Conservation (phyloP, 2,888 invertebrate species). For the Amphipoea lucens region DNA sequence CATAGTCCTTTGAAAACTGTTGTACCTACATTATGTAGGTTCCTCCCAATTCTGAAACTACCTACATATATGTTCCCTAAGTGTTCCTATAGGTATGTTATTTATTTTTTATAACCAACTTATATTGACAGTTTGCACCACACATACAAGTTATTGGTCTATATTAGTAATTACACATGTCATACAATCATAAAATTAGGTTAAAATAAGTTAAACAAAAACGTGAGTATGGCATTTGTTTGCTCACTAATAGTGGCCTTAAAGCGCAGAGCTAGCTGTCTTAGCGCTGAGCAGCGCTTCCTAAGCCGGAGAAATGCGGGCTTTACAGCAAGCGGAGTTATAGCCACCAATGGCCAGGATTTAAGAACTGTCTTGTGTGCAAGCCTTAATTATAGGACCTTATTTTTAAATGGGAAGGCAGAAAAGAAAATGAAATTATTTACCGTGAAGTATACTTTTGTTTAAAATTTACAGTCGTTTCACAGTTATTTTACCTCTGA, state of each 20-base stretch:
- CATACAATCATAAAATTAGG: too few species aligned
- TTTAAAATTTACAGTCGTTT: not conserved
- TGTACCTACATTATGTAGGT: not conserved
- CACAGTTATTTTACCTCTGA: not conserved
- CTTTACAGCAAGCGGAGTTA: slow-evolving; percentile 44
- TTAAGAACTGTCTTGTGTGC: slow-evolving; percentile 30
- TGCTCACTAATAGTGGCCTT: slow-evolving; percentile 8
- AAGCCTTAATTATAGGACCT: slow-evolving; percentile 9
- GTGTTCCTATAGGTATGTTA: not conserved
- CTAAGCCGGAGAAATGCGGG: slow-evolving; percentile 51
- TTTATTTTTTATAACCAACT: too few species aligned
- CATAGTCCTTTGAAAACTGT: not conserved
- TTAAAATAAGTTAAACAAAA: slow-evolving; percentile 9
- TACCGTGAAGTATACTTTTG: not conserved
- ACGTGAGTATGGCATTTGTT: slow-evolving; percentile 6
- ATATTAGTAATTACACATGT: too few species aligned
- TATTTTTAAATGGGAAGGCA: not conserved
- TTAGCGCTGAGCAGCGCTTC: slow-evolving; percentile 26
- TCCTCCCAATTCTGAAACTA: not conserved
- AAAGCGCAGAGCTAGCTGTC: slow-evolving; percentile 15
- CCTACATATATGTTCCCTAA: not conserved
- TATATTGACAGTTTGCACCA: too few species aligned
- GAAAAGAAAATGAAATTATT: not conserved
- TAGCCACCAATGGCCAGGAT: slow-evolving; percentile 11
- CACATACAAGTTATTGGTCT: too few species aligned